Percentiles rank a stretch among this genome's conserved stretches.
These are phyloP conservation scores for Hermetia illucens DNA, from an alignment of 1,140 invertebrate genomes.

Conservation along the genomic window DNA sequence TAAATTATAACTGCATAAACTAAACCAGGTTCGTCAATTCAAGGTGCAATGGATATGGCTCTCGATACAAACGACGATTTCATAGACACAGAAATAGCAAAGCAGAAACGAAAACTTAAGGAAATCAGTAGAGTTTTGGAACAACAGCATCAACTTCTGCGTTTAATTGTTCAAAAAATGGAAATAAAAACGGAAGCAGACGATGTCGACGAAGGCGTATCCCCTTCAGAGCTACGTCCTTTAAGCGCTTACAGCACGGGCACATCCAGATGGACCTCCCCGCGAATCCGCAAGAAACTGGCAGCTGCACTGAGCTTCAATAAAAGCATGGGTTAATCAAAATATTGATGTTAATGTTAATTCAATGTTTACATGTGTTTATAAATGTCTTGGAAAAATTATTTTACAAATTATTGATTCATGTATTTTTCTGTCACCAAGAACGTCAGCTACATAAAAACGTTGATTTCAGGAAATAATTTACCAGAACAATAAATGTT, in stretches of 20 bases:
- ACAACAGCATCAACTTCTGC: constrained; percentile 56
- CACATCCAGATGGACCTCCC: constrained; percentile 40
- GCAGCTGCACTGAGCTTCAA: constrained; percentile 32
- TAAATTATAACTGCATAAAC: background rate
- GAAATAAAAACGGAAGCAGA: constrained; percentile 77
- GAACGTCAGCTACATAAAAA: no score
- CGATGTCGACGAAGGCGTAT: constrained; percentile 60
- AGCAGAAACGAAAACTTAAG: constrained; percentile 52
- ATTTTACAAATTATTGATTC: no score
- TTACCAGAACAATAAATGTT: no score
- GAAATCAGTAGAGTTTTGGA: constrained; percentile 54
- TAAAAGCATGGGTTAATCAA: no score
- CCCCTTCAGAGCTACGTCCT: constrained; percentile 37
- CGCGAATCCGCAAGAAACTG: constrained; percentile 39
- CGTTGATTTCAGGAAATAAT: no score
- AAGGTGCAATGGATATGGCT: constrained; percentile 42
- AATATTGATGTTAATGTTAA: no score
- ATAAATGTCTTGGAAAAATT: no score
- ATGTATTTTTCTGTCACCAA: no score
- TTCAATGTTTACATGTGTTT: no score
- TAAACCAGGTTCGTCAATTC: background rate
- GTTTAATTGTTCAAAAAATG: constrained; percentile 78
- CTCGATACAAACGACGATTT: constrained; percentile 53
- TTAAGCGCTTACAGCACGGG: constrained; percentile 14
- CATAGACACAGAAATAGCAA: constrained; percentile 49